Conservation (phyloP, 2,888 invertebrate species). For the Hirtodrosophila cameraria region DNA sequence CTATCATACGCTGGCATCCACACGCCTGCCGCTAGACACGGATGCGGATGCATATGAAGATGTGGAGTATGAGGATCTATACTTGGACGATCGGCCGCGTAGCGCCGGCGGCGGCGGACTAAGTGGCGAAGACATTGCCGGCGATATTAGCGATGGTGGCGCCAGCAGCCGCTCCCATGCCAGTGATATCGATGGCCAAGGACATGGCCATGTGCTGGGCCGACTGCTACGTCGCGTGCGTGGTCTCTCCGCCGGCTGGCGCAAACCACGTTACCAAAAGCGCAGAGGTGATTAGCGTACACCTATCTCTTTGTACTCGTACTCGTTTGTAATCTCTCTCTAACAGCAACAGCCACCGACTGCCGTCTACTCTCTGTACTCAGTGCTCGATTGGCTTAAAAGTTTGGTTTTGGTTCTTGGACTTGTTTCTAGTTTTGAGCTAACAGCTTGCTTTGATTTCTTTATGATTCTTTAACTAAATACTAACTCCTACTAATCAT, state of each 20-base stretch:
- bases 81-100: slow-evolving; percentile 73
- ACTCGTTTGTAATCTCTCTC: slow-evolving; percentile 54
- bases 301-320: slow-evolving; percentile 41
- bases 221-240: slow-evolving; percentile 83
- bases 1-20: slow-evolving; percentile 65
- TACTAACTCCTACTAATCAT: slow-evolving; percentile 58
- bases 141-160: slow-evolving; percentile 79
- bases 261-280: slow-evolving; percentile 83
- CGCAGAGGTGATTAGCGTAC: slow-evolving; percentile 83
- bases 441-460: slow-evolving; percentile 54
- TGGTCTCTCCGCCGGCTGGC: slow-evolving; percentile 83
- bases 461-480: slow-evolving; percentile 29
- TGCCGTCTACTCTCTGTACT: slow-evolving; percentile 44
- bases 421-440: slow-evolving; percentile 61
- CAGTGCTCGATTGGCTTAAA: slow-evolving; percentile 53
- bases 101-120: slow-evolving; percentile 32
- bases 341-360: slow-evolving; percentile 66
- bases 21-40: slow-evolving; percentile 31
- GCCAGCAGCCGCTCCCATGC: slow-evolving; percentile 77
- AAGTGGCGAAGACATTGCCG: slow-evolving; percentile 74
- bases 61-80: slow-evolving; percentile 63
- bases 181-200: slow-evolving; percentile 62
- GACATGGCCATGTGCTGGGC: slow-evolving; percentile 77
- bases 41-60: slow-evolving; percentile 61
- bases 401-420: slow-evolving; percentile 42